Conservation (phyloP, 2,888 invertebrate species). For the Torymus aiolomorphi region DNA sequence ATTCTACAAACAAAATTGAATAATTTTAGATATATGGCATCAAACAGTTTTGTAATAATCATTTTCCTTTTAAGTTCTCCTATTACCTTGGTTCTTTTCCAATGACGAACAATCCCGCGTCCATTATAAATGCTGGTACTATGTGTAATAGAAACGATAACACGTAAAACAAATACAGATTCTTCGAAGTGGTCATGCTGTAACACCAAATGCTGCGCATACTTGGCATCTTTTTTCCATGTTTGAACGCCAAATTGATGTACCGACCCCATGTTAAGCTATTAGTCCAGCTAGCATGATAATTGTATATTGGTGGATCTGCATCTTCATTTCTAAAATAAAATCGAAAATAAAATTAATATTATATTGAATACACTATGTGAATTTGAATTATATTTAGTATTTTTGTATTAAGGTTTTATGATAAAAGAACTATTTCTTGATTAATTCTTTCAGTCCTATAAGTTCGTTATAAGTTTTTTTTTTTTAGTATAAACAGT, state of each 20-base stretch:
- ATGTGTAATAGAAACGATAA: slow-evolving; percentile 80
- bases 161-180: slow-evolving; percentile 74
- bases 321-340: slow-evolving; percentile 62
- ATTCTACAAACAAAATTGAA: slow-evolving; percentile 68
- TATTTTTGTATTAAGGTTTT: too few relatives aligned
- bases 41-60: background rate
- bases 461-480: too few relatives aligned
- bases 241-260: slow-evolving; percentile 68
- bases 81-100: slow-evolving; percentile 78
- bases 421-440: too few relatives aligned
- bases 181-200: slow-evolving; percentile 75
- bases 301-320: slow-evolving; percentile 79
- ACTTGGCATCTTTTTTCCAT: slow-evolving; percentile 67
- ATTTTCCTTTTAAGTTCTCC: slow-evolving; percentile 16
- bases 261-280: slow-evolving; percentile 80
- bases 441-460: too few relatives aligned
- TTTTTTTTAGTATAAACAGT: too few relatives aligned
- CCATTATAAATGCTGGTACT: slow-evolving; percentile 81
- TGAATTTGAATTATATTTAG: too few relatives aligned
- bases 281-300: slow-evolving; percentile 79
- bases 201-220: slow-evolving; percentile 71
- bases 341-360: too few relatives aligned
- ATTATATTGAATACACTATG: too few relatives aligned
- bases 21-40: background rate
- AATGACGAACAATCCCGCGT: slow-evolving; percentile 77